Conservation (phyloP, 1,140 invertebrate genomes). For the Neuroterus valhalla region DNA sequence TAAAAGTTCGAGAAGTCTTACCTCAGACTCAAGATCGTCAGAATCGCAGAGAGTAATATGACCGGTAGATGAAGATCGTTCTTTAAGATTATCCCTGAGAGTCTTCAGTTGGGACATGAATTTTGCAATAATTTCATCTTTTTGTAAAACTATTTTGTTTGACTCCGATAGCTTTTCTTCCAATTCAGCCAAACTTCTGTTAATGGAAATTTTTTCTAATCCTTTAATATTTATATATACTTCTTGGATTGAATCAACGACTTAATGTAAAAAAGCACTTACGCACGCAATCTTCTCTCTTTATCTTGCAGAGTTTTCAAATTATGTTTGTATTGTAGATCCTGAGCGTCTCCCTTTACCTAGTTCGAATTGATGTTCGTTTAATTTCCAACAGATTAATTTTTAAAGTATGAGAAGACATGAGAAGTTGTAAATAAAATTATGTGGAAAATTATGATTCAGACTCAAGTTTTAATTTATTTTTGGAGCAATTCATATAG, state of each 20-base stretch:
- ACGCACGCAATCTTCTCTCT: constrained; percentile 51
- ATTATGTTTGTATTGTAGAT: constrained; percentile 40
- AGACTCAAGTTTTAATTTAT: constrained; percentile 30
- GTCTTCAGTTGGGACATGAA: constrained; percentile 50
- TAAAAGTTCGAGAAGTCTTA: constrained; percentile 13
- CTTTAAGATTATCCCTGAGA: constrained; percentile 54
- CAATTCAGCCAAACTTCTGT: constrained; percentile 55
- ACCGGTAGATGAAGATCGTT: constrained; percentile 10
- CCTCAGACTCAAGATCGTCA: constrained; percentile 5
- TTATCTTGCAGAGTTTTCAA: constrained; percentile 56
- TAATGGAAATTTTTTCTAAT: constrained; percentile 34
- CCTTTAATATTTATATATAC: not conserved
- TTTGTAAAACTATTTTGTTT: constrained; percentile 47
- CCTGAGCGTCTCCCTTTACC: constrained; percentile 41
- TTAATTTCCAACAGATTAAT: not conserved
- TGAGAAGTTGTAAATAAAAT: not conserved
- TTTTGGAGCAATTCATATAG: constrained; percentile 25
- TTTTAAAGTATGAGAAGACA: not conserved
- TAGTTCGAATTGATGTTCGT: constrained; percentile 36
- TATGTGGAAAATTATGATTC: constrained; percentile 29
- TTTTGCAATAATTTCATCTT: constrained; percentile 54
- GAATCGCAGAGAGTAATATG: not conserved
- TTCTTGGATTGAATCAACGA: not conserved
- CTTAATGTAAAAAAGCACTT: constrained; percentile 41
- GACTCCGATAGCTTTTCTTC: constrained; percentile 53